phyloP scores from a whole-genome alignment of 2,888 invertebrate genomes.

The Standfussiana lucernea region DNA sequence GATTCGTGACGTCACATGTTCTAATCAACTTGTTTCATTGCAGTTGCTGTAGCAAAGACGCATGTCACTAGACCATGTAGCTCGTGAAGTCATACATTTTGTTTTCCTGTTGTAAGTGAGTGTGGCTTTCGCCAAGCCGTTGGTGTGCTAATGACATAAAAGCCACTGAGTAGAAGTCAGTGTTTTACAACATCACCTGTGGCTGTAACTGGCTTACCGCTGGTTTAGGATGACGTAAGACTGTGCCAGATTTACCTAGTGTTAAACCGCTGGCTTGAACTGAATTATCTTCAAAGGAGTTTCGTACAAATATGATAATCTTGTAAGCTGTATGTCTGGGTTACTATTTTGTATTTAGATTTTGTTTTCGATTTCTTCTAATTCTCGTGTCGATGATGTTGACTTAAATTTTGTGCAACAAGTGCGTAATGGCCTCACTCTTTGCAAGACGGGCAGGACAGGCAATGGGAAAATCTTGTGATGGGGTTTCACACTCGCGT shows the following conservation, averaged over 20 bases:
- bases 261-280: constrained; percentile 20
- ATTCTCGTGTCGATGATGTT: not conserved
- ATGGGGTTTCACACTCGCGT: not conserved
- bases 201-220: constrained; percentile 39
- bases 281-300: constrained; percentile 5
- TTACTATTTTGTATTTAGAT: not conserved
- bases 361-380: not conserved
- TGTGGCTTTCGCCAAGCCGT: too few species aligned
- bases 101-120: not conserved
- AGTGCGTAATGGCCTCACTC: not conserved
- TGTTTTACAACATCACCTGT: constrained; percentile 51
- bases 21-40: not conserved
- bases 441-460: not conserved
- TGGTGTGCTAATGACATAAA: constrained; percentile 19
- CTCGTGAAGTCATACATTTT: not conserved
- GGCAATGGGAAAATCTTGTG: not conserved
- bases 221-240: constrained; percentile 39
- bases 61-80: not conserved
- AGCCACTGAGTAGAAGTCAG: constrained; percentile 20
- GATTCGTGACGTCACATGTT: not conserved
- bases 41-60: not conserved
- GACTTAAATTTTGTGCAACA: too few species aligned
- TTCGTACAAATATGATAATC: constrained; percentile 25
- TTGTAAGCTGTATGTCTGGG: not conserved
- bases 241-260: constrained; percentile 39